Evolutionary conservation across 2,113 vertebrate species (phyloP), one percentile per base, ranked within the genome.

Genomic region (Zapornia atra): DNA sequence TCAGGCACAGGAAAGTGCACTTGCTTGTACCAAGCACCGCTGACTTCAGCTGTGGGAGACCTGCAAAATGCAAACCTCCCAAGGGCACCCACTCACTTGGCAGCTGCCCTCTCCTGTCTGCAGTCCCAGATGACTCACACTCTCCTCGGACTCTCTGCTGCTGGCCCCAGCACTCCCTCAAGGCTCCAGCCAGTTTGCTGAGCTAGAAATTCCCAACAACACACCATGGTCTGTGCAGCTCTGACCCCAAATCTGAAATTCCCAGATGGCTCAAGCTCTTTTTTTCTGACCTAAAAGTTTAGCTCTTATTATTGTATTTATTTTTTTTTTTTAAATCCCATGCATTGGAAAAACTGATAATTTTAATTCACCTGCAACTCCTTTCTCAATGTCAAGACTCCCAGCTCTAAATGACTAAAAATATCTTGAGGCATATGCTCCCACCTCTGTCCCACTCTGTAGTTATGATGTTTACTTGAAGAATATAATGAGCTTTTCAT

Each of bases 41-140:
- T 54, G 65, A 42, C 69, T 94, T 71, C 86, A 92, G 84, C 86
- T 92, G 92, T 82, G 94, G 73, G 91, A 96, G 92, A 96, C 92
- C 95, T 87, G 69, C 86, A 92, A 71, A 76, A 50, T 33, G n/a
- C 88, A 87, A 93, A 69, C 66, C 93, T 96, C 91, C 91, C 59
- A 92, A 48, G 86, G 88, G 96, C 92, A 94, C 86, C 86, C 92
- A 94, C 95, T 94, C 94, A 89, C 73, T 95, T 96, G 95, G 94
- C 92, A 71, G 86, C 92, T 93, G 82, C 73, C 91, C 86, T 78
- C 82, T 88, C 59, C 86, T 70, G 94, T 88, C 91, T 82, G 81
- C 81, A 95, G 66, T 82, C 92, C 91, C 96, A 73, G 61, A 94
- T 95, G 96, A 97, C 88, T 97, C 96, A 96, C 0, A 5, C 15